Evolutionary conservation across 1,140 invertebrate species (phyloP).

Genomic region (Diachasma alloeum): DNA sequence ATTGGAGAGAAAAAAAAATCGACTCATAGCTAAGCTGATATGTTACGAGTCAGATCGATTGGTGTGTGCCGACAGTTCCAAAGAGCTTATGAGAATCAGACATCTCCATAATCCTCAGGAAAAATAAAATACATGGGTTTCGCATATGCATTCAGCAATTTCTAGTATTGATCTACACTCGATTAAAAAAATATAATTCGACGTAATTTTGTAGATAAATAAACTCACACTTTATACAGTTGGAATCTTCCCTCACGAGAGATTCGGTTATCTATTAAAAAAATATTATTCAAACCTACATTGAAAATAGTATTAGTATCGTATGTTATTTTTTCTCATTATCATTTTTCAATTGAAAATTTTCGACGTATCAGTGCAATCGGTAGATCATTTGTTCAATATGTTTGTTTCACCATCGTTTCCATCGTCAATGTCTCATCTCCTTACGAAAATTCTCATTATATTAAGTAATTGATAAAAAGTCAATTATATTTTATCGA

Average conservation of each 20-base stretch:
- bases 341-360: neutral
- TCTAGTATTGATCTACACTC: conserved; percentile 8
- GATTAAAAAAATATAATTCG: conserved; percentile 21
- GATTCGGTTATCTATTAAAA: conserved; percentile 2
- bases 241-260: neutral
- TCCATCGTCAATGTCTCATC: neutral
- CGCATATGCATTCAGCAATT: neutral
- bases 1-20: neutral
- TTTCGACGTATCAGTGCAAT: neutral
- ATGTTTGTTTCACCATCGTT: neutral
- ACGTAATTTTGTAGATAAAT: conserved; percentile 21
- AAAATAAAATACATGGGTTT: neutral
- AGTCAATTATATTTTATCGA: neutral
- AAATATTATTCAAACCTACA: neutral
- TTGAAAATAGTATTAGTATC: neutral
- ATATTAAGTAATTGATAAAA: neutral
- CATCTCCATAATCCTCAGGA: neutral
- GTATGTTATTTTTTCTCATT: neutral
- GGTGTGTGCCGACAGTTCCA: neutral
- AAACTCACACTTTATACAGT: conserved; percentile 15
- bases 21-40: conserved; percentile 16
- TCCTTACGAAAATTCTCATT: neutral
- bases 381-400: neutral
- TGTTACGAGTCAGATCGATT: conserved; percentile 7
- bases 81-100: neutral